Evolutionary conservation across 2,797 vertebrate genomes (phyloP), one percentile per base, ranked within the genome.

Genomic region (Cygnus olor): DNA sequence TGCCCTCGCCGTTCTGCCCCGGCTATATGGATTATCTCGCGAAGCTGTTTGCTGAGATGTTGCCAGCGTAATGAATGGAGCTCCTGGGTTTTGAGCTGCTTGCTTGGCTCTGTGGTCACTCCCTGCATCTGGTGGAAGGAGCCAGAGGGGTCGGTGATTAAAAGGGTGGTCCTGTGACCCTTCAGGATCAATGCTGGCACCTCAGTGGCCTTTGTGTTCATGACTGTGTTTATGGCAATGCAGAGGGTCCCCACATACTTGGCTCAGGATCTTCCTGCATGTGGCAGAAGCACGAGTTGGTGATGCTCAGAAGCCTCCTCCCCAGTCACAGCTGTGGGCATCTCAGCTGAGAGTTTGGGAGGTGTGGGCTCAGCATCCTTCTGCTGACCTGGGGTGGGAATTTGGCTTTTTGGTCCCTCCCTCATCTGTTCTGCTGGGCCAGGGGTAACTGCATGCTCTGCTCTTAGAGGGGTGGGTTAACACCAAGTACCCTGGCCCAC

Each of bases 261-360:
- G 54, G 42, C 42, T 76, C 64, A 79, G 58, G 73, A 32, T 38
- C 63, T 71, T 24, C 3, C 45, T 25, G 20, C 24, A 10, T 17
- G 0, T 22, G 16, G 49, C 66, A 28, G 85, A 64, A 80, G 32
- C 64, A 38, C 3, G 0, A 3, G 21, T 1, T 25, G 25, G 22
- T 38, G 56, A 30, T 90, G 82, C 65, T 60, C 72, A 40, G 9
- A 25, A 74, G 60, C 27, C 53, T 83, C 57, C 69, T 61, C 11
- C 10, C 6, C 30, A 9, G 57, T 19, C 36, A 2, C 36, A 6
- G 21, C 22, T 18, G 22, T 20, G 69, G 34, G 3, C 58, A 3
- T 17, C 91, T 28, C 38, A 4, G 0, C 20, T 11, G 40, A 40
- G 58, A 17, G 44, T 20, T 19, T 18, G 7, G 44, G 44, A 45